Conservation (phyloP, 1,140 invertebrate species). For the Dendroctonus valens region DNA sequence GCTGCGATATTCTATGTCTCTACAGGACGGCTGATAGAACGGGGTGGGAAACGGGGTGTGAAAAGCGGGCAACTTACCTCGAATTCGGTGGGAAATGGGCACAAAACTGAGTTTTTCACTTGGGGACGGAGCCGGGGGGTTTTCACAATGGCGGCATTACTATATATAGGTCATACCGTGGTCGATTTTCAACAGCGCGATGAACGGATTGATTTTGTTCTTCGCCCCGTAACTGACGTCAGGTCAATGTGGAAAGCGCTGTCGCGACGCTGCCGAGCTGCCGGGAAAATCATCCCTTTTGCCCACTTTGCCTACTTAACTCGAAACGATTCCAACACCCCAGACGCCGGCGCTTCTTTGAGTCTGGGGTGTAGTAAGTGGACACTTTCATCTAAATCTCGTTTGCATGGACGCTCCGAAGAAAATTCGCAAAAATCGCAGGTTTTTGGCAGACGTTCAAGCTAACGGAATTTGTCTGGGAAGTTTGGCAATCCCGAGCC, state of each 20-base stretch:
- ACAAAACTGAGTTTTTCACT: slow-evolving; percentile 23
- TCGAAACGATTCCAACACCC: no score
- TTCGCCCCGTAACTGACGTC: slow-evolving; percentile 25
- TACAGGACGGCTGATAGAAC: neutral
- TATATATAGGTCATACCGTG: slow-evolving; percentile 35
- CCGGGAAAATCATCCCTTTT: neutral
- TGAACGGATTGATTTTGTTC: slow-evolving; percentile 33
- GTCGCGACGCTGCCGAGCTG: slow-evolving; percentile 4
- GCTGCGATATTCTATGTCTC: neutral
- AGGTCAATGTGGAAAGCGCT: slow-evolving; percentile 17
- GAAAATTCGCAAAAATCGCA: no score
- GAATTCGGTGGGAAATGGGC: neutral
- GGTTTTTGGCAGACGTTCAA: no score
- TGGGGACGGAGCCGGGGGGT: slow-evolving; percentile 23
- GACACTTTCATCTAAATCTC: no score
- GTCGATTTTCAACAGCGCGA: slow-evolving; percentile 31
- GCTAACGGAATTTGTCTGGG: no score
- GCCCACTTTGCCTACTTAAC: no score
- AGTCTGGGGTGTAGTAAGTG: no score
- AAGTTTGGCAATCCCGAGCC: no score
- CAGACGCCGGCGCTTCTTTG: no score
- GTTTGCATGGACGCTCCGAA: no score
- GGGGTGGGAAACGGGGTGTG: neutral
- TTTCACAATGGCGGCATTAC: slow-evolving; percentile 36
- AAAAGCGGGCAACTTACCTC: no score